Base-by-base conservation (phyloP, 1,140 invertebrate genomes). In the Sesamia nonagrioides region DNA sequence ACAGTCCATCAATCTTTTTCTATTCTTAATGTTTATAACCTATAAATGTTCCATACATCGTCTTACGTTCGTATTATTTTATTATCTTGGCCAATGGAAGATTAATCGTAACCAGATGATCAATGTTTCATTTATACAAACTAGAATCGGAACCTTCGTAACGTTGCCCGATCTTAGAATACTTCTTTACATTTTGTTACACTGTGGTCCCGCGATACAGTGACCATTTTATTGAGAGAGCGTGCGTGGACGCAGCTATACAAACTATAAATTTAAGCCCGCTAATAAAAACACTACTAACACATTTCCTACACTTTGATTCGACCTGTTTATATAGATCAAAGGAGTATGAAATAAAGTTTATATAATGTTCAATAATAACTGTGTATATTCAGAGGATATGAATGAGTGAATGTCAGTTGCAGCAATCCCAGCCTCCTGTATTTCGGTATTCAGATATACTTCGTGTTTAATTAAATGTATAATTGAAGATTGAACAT, bases 261-360 rank as follows among this genome's bases (percentile, higher is more conserved):
- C 85, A 81, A 83, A 84, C 89, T 88, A 91, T 94, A 94, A 94
- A 94, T 94, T 93, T 92, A 88, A 92, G 86, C 77, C 86, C 82
- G 82, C 86, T 83, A 87, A 93, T 94, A 94, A 94, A 94, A 94
- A 92, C 88, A 92, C 88, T 90, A 89, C 88, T 90, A 93, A 93
- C 90, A 93, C 89, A 89, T 94, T 93, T 92, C 91, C 88, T 91
- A 93, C 89, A 88, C 91, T 94, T 94, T 93, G 91, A 92, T 90
- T 93, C 89, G 87, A 91, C 88, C 91, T 88, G 90, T 93, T 93
- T 93, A 92, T 88, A 88, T 87, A 94, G 92, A 93, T 94, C 93
- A 94, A 95, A 94, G 91, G 77, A 66, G 79, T 77, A 84, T 80
- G 85, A 90, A 87, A 91, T 92, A 92, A 90, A 91, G 86, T 91